Evolutionary conservation across 2,797 vertebrate species (phyloP), one percentile per base, ranked within the genome.

Genomic region (Nannoperca australis): DNA sequence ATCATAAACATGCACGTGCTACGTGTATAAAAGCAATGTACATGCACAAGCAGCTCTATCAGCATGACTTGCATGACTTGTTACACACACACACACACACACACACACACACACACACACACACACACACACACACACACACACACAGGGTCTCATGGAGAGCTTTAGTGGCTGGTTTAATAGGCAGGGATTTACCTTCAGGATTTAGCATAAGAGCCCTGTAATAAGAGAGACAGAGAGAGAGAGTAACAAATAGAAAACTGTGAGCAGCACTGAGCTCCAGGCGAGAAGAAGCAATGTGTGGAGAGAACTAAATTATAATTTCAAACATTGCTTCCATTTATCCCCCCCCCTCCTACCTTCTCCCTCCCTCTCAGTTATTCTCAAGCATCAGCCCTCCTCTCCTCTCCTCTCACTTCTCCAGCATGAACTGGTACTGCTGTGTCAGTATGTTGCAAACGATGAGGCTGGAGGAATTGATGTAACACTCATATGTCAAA

Each of bases 321-420:
- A 90, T 88, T 91, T 92, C 83, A 91, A 88, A 88, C 76, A 87
- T 67, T 45, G 61, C 76, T 79, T 81, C 64, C 42, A 65, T 70
- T 68, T 73, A 65, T 56, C 22, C 58, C 42, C 54, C 40, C 32
- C 17, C 59, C 24, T 7, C 34, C 34, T 10, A 15, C 45, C 54
- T 24, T 24, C 30, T 40, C 20, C 7, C 4, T 56, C 49, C 49
- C 59, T 32, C 62, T 68, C 54, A 59, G 45, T 70, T 84, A 59
- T 59, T 77, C 72, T 81, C 68, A 81, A 73, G 73, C 53, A 68
- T 40, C 38, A 53, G 36, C 61, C 50, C 51, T 44, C 49, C 30
- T 34, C 14, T 42, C 24, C 20, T 64, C 58, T 62, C 1, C 70
- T 74, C 74, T 70, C 79, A 76, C 61, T 64, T 78, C 64, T 67